Conservation (phyloP, 2,113 vertebrate species). For the Dasyprocta punctata region DNA sequence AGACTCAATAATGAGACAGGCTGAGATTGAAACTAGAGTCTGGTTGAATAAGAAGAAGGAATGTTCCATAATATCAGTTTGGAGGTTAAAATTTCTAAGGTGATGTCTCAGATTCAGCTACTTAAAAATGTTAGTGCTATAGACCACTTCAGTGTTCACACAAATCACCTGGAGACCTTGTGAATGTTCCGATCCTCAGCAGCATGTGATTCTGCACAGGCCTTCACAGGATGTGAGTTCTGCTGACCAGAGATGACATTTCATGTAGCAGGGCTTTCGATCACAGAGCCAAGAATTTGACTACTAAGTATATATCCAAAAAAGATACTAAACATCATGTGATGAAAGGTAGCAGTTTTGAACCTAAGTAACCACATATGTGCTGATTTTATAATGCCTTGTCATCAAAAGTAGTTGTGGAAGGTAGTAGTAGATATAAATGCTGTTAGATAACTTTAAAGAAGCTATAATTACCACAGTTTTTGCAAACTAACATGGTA, state of each 20-base stretch:
- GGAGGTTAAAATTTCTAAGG: neutral
- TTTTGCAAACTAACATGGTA: conserved; percentile 45
- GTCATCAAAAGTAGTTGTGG: conserved; percentile 45
- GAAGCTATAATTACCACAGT: neutral
- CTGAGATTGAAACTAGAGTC: neutral
- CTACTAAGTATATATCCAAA: neutral
- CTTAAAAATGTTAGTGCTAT: neutral
- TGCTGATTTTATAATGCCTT: conserved; percentile 40
- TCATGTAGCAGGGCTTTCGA: neutral
- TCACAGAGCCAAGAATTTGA: conserved; percentile 28
- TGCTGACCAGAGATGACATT: neutral
- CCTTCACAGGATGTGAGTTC: neutral
- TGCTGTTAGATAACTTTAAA: conserved; percentile 54
- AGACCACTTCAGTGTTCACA: neutral
- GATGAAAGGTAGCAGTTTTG: conserved; percentile 36
- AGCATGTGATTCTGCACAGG: neutral
- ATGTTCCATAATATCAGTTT: neutral
- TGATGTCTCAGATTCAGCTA: neutral
- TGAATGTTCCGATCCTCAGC: neutral
- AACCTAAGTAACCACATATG: conserved; percentile 14
- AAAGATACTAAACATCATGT: neutral
- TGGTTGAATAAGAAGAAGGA: conserved; percentile 30
- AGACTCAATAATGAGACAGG: neutral
- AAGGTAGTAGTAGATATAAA: neutral
- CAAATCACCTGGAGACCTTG: neutral